Percentiles rank a stretch among this genome's conserved stretches.
phyloP scores from a whole-genome alignment of 2,888 invertebrate genomes.

The Loripinus fragilis region DNA sequence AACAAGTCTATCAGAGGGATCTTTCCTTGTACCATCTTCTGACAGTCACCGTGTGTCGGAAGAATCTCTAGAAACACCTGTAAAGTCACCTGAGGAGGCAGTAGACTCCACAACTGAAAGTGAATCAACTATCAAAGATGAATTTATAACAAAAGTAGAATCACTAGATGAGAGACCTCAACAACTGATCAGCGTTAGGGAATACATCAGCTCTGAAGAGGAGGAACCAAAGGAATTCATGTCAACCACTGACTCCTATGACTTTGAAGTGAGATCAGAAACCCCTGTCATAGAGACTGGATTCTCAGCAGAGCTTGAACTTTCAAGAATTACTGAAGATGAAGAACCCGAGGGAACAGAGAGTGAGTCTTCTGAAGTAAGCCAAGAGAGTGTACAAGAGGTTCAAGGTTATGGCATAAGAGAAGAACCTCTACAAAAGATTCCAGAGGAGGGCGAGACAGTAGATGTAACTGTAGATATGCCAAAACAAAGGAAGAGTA shows the following conservation, averaged over 20 bases:
- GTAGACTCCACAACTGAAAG: slow-evolving; percentile 56
- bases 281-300: slow-evolving; percentile 56
- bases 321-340: slow-evolving; percentile 56
- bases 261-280: slow-evolving; percentile 81
- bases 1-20: slow-evolving; percentile 10
- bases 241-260: slow-evolving; percentile 16
- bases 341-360: slow-evolving; percentile 45
- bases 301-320: slow-evolving; percentile 45
- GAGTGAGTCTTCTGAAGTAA: slow-evolving; percentile 51
- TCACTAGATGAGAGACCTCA: slow-evolving; percentile 46
- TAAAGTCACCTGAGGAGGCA: slow-evolving; percentile 12
- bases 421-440: slow-evolving; percentile 51
- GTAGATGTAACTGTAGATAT: slow-evolving; percentile 47
- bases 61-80: slow-evolving; percentile 42
- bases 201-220: slow-evolving; percentile 55
- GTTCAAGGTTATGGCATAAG: slow-evolving; percentile 33
- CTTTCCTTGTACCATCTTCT: slow-evolving; percentile 10
- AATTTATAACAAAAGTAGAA: slow-evolving; percentile 54
- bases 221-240: slow-evolving; percentile 41
- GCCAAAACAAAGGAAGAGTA: slow-evolving; percentile 38
- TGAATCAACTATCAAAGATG: slow-evolving; percentile 58
- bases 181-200: slow-evolving; percentile 58
- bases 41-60: slow-evolving; percentile 32
- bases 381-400: slow-evolving; percentile 69
- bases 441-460: slow-evolving; percentile 57